Evolutionary conservation across 2,113 vertebrate genomes (phyloP).

Genomic region (Indicator indicator): DNA sequence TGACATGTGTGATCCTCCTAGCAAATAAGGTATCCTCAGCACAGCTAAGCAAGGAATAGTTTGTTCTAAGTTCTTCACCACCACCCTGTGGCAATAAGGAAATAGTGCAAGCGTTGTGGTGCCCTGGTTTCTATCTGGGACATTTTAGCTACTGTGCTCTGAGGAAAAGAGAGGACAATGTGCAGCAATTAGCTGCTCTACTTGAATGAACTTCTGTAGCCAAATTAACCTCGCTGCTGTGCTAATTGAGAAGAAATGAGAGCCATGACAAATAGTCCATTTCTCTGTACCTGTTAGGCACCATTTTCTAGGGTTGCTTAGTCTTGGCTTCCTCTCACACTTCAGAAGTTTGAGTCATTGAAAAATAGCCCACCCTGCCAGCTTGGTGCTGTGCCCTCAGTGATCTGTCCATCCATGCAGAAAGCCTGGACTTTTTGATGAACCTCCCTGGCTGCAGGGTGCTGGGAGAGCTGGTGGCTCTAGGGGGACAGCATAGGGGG

Average conservation of each 20-base stretch:
- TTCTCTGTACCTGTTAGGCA: not conserved
- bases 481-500: not conserved
- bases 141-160: fast-evolving
- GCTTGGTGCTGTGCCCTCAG: not conserved
- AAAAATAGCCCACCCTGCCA: not conserved
- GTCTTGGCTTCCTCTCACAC: not conserved
- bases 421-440: not conserved
- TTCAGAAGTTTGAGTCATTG: not conserved
- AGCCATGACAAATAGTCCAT: not conserved
- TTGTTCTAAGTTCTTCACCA: not conserved
- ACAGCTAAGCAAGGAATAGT: not conserved
- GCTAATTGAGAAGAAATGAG: not conserved
- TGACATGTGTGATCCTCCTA: fast-evolving
- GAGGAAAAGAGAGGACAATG: not conserved
- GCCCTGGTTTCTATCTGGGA: not conserved
- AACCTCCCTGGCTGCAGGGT: not conserved
- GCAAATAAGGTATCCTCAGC: fast-evolving
- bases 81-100: constrained; percentile 28
- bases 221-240: not conserved
- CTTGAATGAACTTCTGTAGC: not conserved
- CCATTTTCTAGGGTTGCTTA: not conserved
- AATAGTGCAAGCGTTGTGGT: not conserved
- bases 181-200: not conserved
- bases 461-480: not conserved
- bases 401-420: not conserved